Base-by-base conservation (phyloP, 2,797 vertebrate species). In the Salarias fasciatus region DNA sequence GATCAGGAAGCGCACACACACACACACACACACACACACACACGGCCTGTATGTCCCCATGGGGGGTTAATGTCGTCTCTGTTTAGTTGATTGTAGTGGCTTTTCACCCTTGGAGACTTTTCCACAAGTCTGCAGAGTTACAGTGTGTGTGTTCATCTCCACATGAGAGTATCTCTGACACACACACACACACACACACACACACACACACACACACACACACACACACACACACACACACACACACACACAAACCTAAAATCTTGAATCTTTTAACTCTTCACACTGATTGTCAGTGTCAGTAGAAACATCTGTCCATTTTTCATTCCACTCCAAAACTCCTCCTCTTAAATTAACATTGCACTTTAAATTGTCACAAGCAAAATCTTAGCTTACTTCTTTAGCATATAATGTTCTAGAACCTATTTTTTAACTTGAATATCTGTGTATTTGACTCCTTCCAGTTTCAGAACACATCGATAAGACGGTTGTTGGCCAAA, bases 41-140 rank as follows among this genome's bases (percentile, higher is more conserved):
- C 64, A 53, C 63, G 12, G 54, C 67, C 15, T n/a, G n/a, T n/a
- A n/a, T 50, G 53, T 67, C 66, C 68, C 77, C 0, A 12, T 45
- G 70, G 87, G 87, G 74, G 86, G 83, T 82, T 86, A 86, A 89
- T 88, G 87, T 63, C 70, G 48, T 80, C 79, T 80, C 69, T 30
- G 64, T 83, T 71, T 71, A 71, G 70, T 35, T 86, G 87, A 87
- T 86, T 85, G 80, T 74, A 73, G 82, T 67, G 69, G 79, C 69
- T 89, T 84, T 77, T 82, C 78, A n/a, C 80, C 78, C 72, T 72
- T 78, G 79, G 83, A 89, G 80, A 84, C 75, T 79, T 77, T 75
- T 53, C 59, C 65, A 62, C 72, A 43, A 70, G 58, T 82, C 68
- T 82, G 66, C 55, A 57, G 63, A 75, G 69, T 77, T 56, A 38